Percentiles rank a stretch among this genome's conserved stretches.
phyloP scores from a whole-genome alignment of 2,113 vertebrate species.

The Pluvialis apricaria region DNA sequence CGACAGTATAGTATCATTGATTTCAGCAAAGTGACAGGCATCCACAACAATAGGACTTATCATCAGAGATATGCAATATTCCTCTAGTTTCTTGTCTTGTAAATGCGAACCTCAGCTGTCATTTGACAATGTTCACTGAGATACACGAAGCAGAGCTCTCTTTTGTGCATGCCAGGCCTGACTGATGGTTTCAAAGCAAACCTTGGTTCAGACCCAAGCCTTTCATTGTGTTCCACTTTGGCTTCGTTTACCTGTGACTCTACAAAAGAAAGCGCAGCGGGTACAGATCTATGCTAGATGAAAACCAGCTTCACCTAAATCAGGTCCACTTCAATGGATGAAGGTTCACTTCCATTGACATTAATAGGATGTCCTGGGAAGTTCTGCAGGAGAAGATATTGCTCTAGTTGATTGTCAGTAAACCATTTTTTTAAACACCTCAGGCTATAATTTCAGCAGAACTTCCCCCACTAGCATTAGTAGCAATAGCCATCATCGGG shows the following conservation, averaged over 20 bases:
- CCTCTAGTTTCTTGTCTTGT: not conserved
- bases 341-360: not conserved
- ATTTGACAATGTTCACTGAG: not conserved
- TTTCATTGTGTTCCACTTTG: not conserved
- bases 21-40: conserved; percentile 50
- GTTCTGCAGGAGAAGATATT: not conserved
- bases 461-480: not conserved
- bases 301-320: not conserved
- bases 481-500: not conserved
- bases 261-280: not conserved
- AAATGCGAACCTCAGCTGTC: not conserved
- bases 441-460: not conserved
- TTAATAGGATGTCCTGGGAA: not conserved
- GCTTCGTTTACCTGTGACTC: not conserved
- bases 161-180: not conserved
- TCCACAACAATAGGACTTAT: not conserved
- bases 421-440: not conserved
- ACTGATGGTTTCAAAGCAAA: not conserved
- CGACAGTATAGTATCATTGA: not conserved
- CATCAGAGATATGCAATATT: not conserved
- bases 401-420: not conserved
- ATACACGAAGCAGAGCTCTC: not conserved
- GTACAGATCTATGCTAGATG: not conserved
- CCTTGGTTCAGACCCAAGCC: not conserved
- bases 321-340: not conserved